phyloP scores from a whole-genome alignment of 2,113 vertebrate species.

The Polyodon spathula region DNA sequence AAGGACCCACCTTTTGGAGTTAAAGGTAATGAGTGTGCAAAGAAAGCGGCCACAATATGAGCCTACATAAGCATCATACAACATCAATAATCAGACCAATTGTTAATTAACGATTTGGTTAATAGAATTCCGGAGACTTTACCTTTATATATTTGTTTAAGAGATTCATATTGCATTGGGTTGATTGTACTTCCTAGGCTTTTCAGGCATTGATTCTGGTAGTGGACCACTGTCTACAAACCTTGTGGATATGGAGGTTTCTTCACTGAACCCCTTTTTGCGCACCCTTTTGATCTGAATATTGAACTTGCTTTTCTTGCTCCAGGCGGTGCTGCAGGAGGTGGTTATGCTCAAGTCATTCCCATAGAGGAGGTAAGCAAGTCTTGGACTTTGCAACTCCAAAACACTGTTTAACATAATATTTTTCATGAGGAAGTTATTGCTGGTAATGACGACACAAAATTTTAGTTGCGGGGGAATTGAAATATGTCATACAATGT shows the following conservation, averaged over 20 bases:
- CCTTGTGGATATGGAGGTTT: too few relatives aligned
- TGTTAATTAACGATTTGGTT: too few relatives aligned
- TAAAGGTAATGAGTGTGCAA: conserved; percentile 69
- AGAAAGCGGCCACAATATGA: conserved; percentile 13
- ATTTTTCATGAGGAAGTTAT: conserved; percentile 3
- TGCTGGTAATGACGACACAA: background rate
- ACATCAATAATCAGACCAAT: too few relatives aligned
- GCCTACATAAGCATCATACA: too few relatives aligned
- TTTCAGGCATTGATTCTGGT: too few relatives aligned
- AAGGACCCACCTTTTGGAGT: conserved; percentile 96
- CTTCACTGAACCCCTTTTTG: conserved; percentile 5
- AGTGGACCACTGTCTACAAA: too few relatives aligned
- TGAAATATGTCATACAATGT: too few relatives aligned
- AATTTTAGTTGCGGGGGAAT: background rate
- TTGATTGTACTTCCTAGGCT: too few relatives aligned
- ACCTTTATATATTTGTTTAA: too few relatives aligned
- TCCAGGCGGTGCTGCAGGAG: conserved; percentile 78
- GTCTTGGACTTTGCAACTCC: background rate
- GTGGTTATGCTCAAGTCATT: conserved; percentile 95
- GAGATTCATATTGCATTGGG: too few relatives aligned
- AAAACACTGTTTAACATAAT: background rate
- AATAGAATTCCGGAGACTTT: too few relatives aligned
- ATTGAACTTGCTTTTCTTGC: conserved; percentile 25
- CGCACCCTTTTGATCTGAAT: conserved; percentile 27
- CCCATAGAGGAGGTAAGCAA: conserved; percentile 95